phyloP scores from a whole-genome alignment of 2,797 vertebrate genomes.

The Lepus townsendii region DNA sequence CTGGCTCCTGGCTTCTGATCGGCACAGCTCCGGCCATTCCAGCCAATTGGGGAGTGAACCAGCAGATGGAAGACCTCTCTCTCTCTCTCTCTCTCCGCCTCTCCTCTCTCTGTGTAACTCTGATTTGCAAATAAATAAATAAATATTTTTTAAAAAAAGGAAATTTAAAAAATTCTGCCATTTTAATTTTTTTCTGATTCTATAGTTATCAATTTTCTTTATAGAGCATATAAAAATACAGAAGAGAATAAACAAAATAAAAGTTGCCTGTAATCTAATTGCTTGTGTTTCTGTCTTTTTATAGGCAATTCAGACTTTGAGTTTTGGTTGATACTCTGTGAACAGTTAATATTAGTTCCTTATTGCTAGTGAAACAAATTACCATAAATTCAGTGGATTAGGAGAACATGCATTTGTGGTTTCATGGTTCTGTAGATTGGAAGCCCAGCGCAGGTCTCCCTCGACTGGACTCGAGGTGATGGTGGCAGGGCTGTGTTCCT shows the following conservation, averaged over 20 bases:
- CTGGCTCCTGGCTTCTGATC: too few species aligned
- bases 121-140: too few species aligned
- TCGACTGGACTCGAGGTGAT: not conserved
- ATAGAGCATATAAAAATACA: not conserved
- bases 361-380: not conserved
- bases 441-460: not conserved
- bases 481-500: not conserved
- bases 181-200: not conserved
- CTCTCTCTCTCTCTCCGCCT: too few species aligned
- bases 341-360: not conserved
- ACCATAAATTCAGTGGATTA: not conserved
- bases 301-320: not conserved
- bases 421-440: not conserved
- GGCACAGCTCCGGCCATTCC: too few species aligned
- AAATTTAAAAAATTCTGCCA: too few species aligned
- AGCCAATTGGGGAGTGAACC: too few species aligned
- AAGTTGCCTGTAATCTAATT: not conserved
- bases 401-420: not conserved
- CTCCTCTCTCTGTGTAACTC: too few species aligned
- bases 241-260: not conserved
- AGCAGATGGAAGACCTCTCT: too few species aligned
- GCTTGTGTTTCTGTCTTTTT: slow-evolving; percentile 25
- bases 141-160: not conserved
- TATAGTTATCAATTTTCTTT: not conserved
- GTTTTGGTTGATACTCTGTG: not conserved